Conservation (phyloP, 2,888 invertebrate species). For the Leistus spinibarbis region DNA sequence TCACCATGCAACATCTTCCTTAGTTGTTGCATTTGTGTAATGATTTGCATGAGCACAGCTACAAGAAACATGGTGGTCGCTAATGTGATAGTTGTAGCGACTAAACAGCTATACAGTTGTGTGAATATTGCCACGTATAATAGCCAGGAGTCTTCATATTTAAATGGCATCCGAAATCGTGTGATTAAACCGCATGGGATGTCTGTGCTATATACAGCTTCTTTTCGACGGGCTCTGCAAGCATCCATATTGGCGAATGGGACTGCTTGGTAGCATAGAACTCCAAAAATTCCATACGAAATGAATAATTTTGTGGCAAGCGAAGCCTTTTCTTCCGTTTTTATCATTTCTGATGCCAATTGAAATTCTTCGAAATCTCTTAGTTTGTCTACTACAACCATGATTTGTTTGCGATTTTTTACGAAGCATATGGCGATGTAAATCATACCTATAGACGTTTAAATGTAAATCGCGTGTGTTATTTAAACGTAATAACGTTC, state of each 20-base stretch:
- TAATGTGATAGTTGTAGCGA: conserved; percentile 13
- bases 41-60: conserved; percentile 28
- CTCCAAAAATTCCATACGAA: conserved; percentile 17
- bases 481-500: too few species aligned
- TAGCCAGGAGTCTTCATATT: conserved; percentile 25
- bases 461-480: too few species aligned
- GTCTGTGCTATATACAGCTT: conserved; percentile 21
- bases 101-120: conserved; percentile 15
- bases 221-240: conserved; percentile 4
- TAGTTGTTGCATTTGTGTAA: conserved; percentile 22
- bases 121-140: conserved; percentile 7
- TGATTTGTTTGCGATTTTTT: conserved; percentile 8
- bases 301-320: conserved; percentile 21
- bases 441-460: conserved; percentile 8
- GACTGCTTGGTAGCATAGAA: conserved; percentile 24
- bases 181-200: conserved; percentile 29
- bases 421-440: conserved; percentile 26
- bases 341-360: conserved; percentile 7
- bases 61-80: conserved; percentile 31
- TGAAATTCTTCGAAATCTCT: conserved; percentile 26
- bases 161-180: conserved; percentile 23
- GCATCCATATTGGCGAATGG: conserved; percentile 21
- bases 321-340: conserved; percentile 25
- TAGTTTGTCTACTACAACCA: conserved; percentile 12
- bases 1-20: conserved; percentile 5